Evolutionary conservation across 2,113 vertebrate species (phyloP).

Genomic region (Miniopterus natalensis): DNA sequence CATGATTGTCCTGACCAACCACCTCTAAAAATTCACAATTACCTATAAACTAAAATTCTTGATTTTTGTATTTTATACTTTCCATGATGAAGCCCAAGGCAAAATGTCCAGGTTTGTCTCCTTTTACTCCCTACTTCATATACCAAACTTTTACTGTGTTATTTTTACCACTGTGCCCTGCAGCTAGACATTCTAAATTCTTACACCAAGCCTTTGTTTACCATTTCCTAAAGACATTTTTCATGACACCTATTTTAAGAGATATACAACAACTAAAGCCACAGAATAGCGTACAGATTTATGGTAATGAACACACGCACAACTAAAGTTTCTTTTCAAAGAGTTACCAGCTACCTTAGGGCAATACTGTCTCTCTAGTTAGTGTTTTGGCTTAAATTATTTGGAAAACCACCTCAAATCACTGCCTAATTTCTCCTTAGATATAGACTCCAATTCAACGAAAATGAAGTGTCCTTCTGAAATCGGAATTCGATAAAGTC

Average conservation of each 20-base stretch:
- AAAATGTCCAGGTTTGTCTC: not conserved
- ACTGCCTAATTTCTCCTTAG: not conserved
- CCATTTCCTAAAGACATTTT: not conserved
- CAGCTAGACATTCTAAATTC: not conserved
- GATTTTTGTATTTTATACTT: not conserved
- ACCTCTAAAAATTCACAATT: not conserved
- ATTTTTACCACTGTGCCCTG: not conserved
- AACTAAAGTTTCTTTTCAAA: not conserved
- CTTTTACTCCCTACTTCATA: not conserved
- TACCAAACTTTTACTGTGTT: not conserved
- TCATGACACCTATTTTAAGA: not conserved
- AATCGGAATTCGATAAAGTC: not conserved
- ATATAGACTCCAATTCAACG: not conserved
- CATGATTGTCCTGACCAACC: not conserved
- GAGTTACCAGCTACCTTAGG: not conserved
- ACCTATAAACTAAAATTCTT: not conserved
- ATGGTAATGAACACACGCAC: not conserved
- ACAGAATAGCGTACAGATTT: not conserved
- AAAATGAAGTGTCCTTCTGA: slow-evolving; percentile 16
- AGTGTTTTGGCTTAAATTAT: not conserved
- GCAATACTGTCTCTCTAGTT: not conserved
- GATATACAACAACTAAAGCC: not conserved
- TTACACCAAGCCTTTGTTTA: not conserved
- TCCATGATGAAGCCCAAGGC: not conserved
- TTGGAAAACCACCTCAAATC: slow-evolving; percentile 3